Conservation (phyloP, 2,113 vertebrate species). For the Amphiprion ocellaris region DNA sequence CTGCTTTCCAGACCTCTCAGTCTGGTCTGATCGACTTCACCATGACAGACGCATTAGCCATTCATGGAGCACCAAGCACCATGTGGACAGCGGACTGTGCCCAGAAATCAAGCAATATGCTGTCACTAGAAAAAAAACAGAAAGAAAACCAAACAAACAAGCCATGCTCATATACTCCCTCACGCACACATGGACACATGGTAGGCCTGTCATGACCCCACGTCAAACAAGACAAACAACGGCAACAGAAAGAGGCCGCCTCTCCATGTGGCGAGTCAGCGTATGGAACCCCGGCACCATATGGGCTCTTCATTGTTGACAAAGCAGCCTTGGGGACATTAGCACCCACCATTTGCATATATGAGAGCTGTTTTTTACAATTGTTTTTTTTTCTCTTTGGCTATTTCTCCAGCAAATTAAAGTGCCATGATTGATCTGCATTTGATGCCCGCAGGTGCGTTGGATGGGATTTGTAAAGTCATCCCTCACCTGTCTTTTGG, state of each 20-base stretch:
- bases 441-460: conserved; percentile 56
- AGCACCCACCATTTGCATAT: conserved; percentile 64
- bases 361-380: conserved; percentile 50
- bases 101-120: conserved; percentile 80
- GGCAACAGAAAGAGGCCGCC: conserved; percentile 53
- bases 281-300: conserved; percentile 69
- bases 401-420: conserved; percentile 53
- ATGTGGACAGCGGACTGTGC: conserved; percentile 75
- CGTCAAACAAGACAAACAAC: conserved; percentile 80
- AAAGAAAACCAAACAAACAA: conserved; percentile 52
- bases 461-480: conserved; percentile 67
- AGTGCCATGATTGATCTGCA: conserved; percentile 64
- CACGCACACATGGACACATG: conserved; percentile 37
- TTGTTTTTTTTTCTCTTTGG: conserved; percentile 14
- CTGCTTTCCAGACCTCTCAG: conserved; percentile 51
- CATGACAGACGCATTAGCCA: conserved; percentile 72
- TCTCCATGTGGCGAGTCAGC: conserved; percentile 71
- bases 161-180: conserved; percentile 36
- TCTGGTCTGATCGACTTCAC: conserved; percentile 63
- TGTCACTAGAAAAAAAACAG: conserved; percentile 40
- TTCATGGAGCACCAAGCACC: conserved; percentile 63
- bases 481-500: conserved; percentile 68
- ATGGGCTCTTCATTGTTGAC: conserved; percentile 79
- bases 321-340: conserved; percentile 75
- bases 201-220: conserved; percentile 63